Evolutionary conservation across 1,140 invertebrate genomes (phyloP), one percentile per base, ranked within the genome.

Genomic region (Heliconius melpomene): DNA sequence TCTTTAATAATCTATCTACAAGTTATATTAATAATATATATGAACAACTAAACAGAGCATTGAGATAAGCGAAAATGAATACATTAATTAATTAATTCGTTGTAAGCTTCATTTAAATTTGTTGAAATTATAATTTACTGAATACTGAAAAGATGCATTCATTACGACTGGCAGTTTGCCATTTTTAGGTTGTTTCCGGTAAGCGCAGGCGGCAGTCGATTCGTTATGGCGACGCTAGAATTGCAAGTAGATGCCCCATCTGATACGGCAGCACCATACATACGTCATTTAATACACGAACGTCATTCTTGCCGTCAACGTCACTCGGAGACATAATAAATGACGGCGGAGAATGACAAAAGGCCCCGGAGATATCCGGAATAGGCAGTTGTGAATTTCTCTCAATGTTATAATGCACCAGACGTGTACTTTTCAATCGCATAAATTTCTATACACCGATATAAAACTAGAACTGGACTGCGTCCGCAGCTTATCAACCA

Each of bases 81-180:
- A 57, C 54, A 57, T 57, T 23, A n/a, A 57, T 57, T 23, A 57
- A 57, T 57, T 23, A 57, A 57, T 57, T 57, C 8, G 8, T 3
- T 23, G 54, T 57, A 57, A n/a, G 54, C 20, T 57, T 9, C 54
- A 57, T 57, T 57, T 57, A 57, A 85, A 79, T 80, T 79, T 79
- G 46, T n/a, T 83, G 50, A 78, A 79, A 76, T 83, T 86, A 83
- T 86, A 80, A 84, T 77, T 83, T 83, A 83, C 85, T 84, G 84
- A 87, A 86, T 84, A 86, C 50, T 87, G 81, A 85, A 89, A 89
- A 85, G 84, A 86, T 83, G 82, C 85, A 85, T 88, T 87, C 84
- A 88, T 89, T 88, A 89, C 73, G 82, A 87, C 86, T 93, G 92
- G 90, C 91, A 87, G 72, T 66, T 79, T 90, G 92, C 92, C 92